Evolutionary conservation across 2,113 vertebrate genomes (phyloP), one percentile per base, ranked within the genome.

Genomic region (Microcebus murinus): DNA sequence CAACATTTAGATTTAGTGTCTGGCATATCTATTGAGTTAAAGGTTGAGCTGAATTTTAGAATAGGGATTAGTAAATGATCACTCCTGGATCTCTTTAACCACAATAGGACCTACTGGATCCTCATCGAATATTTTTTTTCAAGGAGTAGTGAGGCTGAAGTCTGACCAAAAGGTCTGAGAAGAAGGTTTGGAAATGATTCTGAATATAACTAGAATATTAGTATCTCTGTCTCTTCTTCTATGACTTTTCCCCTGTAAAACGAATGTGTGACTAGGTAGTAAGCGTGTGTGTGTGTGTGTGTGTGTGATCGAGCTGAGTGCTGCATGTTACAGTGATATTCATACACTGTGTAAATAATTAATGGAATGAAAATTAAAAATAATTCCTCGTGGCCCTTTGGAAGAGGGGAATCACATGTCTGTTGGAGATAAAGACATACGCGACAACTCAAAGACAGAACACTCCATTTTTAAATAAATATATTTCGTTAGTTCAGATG

Each of bases 301-400:
- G 29, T 25, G 1, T 29, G 23, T 9, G 3, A n/a, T 17, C 34
- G 13, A 34, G 14, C 17, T 79, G 50, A 48, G 13, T 29, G 14
- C 17, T 79, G 50, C 4, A 5, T 73, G 23, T 4, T 86, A 74
- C 6, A 23, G 23, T 93, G 85, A 84, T 82, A 92, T 3, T 80
- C n/a, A 48, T 17, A 76, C 9, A 13, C 14, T 45, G 39, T 17
- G 4, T 59, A 61, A 88, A 93, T 91, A 91, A 96, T 87, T 76
- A 88, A 79, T 17, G 9, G 9, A 73, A 67, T 25, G 17, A 86
- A 97, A 95, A 92, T 68, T 73, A 70, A 84, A 87, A 86, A 34
- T 79, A 85, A 67, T 57, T 93, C 45, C 83, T 94, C 42, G 29
- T 27, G 31, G 20, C 29, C 68, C 6, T 81, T 50, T 63, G 25